Evolutionary conservation across 1,140 invertebrate genomes (phyloP), one percentile per base, ranked within the genome.

Genomic region (Megathymus violae): DNA sequence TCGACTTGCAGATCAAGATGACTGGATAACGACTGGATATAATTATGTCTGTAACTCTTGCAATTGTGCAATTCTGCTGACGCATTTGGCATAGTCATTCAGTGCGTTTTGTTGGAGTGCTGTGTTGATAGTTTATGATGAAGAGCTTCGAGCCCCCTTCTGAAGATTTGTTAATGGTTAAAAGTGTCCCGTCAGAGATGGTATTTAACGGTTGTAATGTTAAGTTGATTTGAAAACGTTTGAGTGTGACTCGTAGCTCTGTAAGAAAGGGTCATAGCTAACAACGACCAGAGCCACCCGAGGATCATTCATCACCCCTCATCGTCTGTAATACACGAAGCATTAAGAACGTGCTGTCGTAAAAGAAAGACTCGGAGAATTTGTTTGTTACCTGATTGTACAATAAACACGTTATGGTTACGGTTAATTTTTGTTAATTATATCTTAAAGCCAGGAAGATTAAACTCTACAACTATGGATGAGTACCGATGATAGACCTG

Each of bases 71-170:
- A 82, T 88, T 76, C 67, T 76, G 85, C 84, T 88, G 85, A 89
- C 85, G 85, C 87, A 89, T 87, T 84, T 80, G 76, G 63, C 74
- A 88, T 85, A 77, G 84, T 75, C 66, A 73, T 83, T 58, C 72
- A 80, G 74, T 71, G 67, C 76, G 69, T 71, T 82, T 74, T 67
- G 70, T 72, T 69, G 65, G 69, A 79, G 74, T 73, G 67, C 68
- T 76, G 74, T 85, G 83, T 86, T 89, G 80, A 89, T 85, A 82
- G 81, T 84, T 83, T 69, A 73, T 83, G 81, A 86, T 85, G 76
- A 77, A 87, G 84, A 81, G 76, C 22, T 51, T 56, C 17, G 15
- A 41, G 27, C 3, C 44, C 61, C 67, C 75, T 69, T 68, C 48
- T 34, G 56, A 51, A 72, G 62, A 77, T 74, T 71, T 71, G 64